Base-by-base conservation (phyloP, 2,113 vertebrate species). In the Neodontobutis hainanensis region DNA sequence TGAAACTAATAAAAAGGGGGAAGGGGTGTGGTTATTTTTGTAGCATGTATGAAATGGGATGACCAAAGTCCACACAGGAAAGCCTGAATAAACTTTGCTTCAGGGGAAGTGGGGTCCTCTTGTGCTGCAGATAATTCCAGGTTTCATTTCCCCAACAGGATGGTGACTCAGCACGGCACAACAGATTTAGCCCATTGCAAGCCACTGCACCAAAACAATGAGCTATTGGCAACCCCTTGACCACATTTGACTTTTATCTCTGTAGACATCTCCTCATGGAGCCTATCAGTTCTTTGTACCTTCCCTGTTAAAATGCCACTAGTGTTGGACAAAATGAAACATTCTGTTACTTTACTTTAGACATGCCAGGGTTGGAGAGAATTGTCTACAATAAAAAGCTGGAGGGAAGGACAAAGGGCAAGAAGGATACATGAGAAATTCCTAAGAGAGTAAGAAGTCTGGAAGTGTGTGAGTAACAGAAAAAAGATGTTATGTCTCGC, bases 101-200 rank as follows among this genome's bases (percentile, higher is more conserved):
- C 11, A 65, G 79, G 78, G 84, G 78, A 85, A 81, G 65, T 38
- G 49, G 53, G 65, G 75, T 78, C 59, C 59, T 69, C 76, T 74
- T 73, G 80, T 75, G 70, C 81, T 43, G 76, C 7, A 80, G 80
- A 90, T 73, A 76, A 87, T 74, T 84, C 80, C 67, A 77, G 72
- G 71, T 86, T 89, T 88, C 70, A 89, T 88, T 91, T 92, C 83
- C 88, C 50, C 15, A 55, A 77, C 86, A 87, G 87, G 90, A 89
- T 82, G 77, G 82, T 87, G 85, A 90, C 80, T 91, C 87, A 85
- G 87, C 84, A 83, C 45, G 27, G 62, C 57, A 65, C 73, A 70
- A 79, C 63, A 11, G 27, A 65, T 73, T 75, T 42, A 77, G 56
- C 73, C 70, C 78, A 68, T 82, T 73, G 55, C 57, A 74, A 72